A percentile compares a stretch with the other conserved stretches of the same genome.
Evolutionary conservation across 2,797 vertebrate genomes (phyloP).

Genomic region (Liasis olivaceus): DNA sequence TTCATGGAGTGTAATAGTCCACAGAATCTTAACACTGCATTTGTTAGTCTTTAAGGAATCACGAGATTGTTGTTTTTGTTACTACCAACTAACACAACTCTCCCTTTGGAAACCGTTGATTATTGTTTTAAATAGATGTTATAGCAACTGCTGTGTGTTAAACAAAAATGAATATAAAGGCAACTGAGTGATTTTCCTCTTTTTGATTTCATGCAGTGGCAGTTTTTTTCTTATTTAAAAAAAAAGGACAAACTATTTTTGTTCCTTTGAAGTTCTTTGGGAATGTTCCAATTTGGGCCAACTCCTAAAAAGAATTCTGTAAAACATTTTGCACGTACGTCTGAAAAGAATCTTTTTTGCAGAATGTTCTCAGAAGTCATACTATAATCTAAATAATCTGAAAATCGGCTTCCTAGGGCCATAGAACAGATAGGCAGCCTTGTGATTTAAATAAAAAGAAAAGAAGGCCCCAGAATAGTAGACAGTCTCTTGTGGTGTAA

Average conservation of each 20-base stretch:
- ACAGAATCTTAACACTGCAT: neutral
- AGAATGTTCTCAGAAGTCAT: neutral
- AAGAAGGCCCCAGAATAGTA: constrained; percentile 3
- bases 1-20: neutral
- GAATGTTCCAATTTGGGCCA: neutral
- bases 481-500: neutral
- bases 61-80: neutral
- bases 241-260: constrained; percentile 18
- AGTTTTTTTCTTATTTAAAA: neutral
- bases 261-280: constrained; percentile 14
- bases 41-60: neutral
- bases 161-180: neutral
- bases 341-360: constrained; percentile 3
- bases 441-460: neutral
- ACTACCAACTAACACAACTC: neutral
- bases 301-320: constrained; percentile 9
- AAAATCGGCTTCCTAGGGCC: neutral
- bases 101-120: neutral
- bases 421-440: constrained; percentile 13
- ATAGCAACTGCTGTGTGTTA: neutral
- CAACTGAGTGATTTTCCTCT: neutral
- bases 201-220: neutral
- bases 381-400: neutral
- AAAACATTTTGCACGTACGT: neutral
- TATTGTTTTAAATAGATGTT: neutral